Evolutionary conservation across 1,140 invertebrate genomes (phyloP).

Genomic region (Chrysomallon squamiferum): DNA sequence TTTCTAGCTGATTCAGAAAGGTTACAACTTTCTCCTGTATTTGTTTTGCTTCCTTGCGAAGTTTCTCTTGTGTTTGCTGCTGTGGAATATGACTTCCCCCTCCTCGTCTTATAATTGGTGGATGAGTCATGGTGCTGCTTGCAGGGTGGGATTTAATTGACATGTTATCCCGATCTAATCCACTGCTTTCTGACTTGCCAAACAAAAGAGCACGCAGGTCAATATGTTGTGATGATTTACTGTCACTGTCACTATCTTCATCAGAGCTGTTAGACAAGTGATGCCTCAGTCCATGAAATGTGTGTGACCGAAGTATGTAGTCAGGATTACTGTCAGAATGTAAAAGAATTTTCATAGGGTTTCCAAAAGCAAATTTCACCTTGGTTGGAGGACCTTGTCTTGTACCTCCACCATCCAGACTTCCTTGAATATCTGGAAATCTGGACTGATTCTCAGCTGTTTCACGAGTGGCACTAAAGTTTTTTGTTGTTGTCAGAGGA

Average conservation of each 20-base stretch:
- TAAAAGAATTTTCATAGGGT: constrained; percentile 13
- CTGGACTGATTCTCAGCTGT: neutral
- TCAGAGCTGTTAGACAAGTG: constrained; percentile 1
- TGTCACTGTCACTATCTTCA: constrained; percentile 37
- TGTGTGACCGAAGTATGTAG: constrained; percentile 14
- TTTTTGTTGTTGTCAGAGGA: neutral
- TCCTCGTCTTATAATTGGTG: constrained; percentile 6
- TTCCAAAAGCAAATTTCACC: constrained; percentile 23
- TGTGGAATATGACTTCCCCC: neutral
- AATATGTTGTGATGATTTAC: constrained; percentile 32
- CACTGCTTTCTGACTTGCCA: constrained; percentile 15
- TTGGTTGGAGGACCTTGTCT: neutral
- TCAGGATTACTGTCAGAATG: constrained; percentile 4
- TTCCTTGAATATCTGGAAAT: neutral
- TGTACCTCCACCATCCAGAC: neutral
- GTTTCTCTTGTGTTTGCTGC: constrained; percentile 36
- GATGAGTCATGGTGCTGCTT: neutral
- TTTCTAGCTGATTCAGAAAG: constrained; percentile 26
- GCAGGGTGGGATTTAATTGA: neutral
- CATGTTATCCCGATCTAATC: neutral
- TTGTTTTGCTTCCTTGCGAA: constrained; percentile 31
- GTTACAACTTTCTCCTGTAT: constrained; percentile 39
- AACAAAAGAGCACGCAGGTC: constrained; percentile 45
- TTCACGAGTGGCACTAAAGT: neutral
- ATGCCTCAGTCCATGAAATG: constrained; percentile 21